Percentiles rank a stretch among this genome's conserved stretches.
Evolutionary conservation across 1,140 invertebrate species (phyloP).

Genomic region (Helicoverpa armigera): DNA sequence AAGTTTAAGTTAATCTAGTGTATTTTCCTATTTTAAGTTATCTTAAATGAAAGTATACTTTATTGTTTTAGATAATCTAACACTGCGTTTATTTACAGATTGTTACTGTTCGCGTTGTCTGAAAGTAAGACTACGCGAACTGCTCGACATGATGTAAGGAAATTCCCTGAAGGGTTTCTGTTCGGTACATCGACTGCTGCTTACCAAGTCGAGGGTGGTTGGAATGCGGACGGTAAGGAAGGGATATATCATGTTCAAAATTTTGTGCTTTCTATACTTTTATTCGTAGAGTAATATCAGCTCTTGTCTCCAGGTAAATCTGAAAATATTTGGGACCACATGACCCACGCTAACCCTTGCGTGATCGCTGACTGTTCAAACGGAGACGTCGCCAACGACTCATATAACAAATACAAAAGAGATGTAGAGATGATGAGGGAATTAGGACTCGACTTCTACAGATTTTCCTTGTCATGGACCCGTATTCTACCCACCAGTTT

Average conservation of each 20-base stretch:
- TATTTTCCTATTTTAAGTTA: not conserved
- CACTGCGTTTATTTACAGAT: conserved; percentile 28
- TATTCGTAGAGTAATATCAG: no score
- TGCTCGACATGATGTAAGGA: conserved; percentile 59
- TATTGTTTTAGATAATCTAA: not conserved
- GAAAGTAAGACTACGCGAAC: conserved; percentile 27
- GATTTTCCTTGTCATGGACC: conserved; percentile 90
- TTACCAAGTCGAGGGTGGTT: conserved; percentile 88
- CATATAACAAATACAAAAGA: conserved; percentile 79
- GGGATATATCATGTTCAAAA: not conserved
- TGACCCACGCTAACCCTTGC: conserved; percentile 82
- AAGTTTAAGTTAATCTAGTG: not conserved
- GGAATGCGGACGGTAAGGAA: conserved; percentile 85
- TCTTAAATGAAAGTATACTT: not conserved
- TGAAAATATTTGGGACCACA: conserved; percentile 88
- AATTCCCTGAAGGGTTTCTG: conserved; percentile 86
- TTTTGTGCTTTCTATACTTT: not conserved
- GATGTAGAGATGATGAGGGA: conserved; percentile 87
- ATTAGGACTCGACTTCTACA: conserved; percentile 87
- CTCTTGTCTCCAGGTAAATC: conserved; percentile 79
- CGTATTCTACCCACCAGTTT: conserved; percentile 88
- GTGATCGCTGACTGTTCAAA: conserved; percentile 86
- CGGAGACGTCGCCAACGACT: conserved; percentile 82
- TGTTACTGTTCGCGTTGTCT: conserved; percentile 29
- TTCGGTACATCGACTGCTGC: conserved; percentile 87